phyloP scores from a whole-genome alignment of 2,113 vertebrate genomes.

The Fukomys damarensis region DNA sequence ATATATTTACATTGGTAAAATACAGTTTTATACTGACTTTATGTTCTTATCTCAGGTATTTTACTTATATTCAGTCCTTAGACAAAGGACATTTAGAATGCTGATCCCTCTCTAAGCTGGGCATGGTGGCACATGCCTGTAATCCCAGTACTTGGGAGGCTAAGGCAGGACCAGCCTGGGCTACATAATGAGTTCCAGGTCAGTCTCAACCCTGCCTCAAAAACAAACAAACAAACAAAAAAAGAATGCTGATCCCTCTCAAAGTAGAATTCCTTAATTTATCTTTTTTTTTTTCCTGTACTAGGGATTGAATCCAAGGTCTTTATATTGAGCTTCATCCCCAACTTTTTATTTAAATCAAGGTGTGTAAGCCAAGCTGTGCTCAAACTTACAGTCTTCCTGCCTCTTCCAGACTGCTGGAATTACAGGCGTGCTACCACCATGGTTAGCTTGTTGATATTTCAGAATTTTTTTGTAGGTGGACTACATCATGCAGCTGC shows the following conservation, averaged over 20 bases:
- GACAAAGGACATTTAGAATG: not conserved
- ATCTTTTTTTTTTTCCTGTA: not conserved
- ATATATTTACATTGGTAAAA: not conserved
- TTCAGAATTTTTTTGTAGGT: slow-evolving; percentile 82
- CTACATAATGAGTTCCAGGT: no score
- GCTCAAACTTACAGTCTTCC: not conserved
- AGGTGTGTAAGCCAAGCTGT: not conserved
- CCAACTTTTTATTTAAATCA: not conserved
- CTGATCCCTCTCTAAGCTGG: not conserved
- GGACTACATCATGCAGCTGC: slow-evolving; percentile 95
- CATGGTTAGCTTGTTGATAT: not conserved
- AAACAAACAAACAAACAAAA: no score
- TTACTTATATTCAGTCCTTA: not conserved
- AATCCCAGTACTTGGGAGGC: no score
- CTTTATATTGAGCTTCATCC: not conserved
- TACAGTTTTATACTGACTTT: not conserved
- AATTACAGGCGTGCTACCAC: not conserved
- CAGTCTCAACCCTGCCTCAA: no score
- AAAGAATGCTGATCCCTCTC: not conserved
- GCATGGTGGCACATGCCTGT: no score
- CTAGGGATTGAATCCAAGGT: not conserved
- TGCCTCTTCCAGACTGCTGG: not conserved
- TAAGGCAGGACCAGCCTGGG: no score
- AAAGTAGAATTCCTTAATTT: not conserved
- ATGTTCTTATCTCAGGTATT: not conserved